phyloP scores from a whole-genome alignment of 2,888 invertebrate species.

The Xylocampa areola region DNA sequence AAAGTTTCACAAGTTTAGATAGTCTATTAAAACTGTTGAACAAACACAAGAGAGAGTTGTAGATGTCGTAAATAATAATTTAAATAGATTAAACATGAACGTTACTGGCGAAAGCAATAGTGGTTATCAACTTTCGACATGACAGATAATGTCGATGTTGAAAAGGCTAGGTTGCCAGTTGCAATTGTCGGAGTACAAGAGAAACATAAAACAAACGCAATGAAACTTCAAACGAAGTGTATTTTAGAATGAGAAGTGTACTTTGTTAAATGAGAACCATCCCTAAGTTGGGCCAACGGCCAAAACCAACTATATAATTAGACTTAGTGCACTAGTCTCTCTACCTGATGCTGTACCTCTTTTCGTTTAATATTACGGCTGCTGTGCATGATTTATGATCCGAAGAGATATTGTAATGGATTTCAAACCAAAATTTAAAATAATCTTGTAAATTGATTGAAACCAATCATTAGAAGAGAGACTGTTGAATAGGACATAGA shows the following conservation, averaged over 20 bases:
- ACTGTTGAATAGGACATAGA: slow-evolving; percentile 34
- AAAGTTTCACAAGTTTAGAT: slow-evolving; percentile 51
- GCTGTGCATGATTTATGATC: slow-evolving; percentile 58
- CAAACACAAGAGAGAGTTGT: slow-evolving; percentile 53
- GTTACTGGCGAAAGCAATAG: slow-evolving; percentile 67
- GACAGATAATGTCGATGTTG: slow-evolving; percentile 45
- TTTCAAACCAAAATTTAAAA: slow-evolving; percentile 30
- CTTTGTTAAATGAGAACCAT: slow-evolving; percentile 65
- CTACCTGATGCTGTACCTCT: slow-evolving; percentile 75
- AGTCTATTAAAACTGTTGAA: slow-evolving; percentile 36
- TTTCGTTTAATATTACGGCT: slow-evolving; percentile 61
- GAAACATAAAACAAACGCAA: slow-evolving; percentile 19
- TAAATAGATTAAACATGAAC: slow-evolving; percentile 61
- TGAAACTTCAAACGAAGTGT: slow-evolving; percentile 37
- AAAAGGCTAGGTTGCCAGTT: slow-evolving; percentile 38
- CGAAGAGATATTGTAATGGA: slow-evolving; percentile 38
- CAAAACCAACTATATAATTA: slow-evolving; percentile 85
- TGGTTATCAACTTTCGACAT: slow-evolving; percentile 63
- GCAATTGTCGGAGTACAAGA: slow-evolving; percentile 12
- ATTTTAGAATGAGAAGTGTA: slow-evolving; percentile 58
- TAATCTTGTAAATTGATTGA: slow-evolving; percentile 16
- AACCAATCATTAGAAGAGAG: slow-evolving; percentile 27
- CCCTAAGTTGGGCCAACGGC: slow-evolving; percentile 78
- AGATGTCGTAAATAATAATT: slow-evolving; percentile 53
- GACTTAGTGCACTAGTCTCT: slow-evolving; percentile 79